A percentile compares a stretch with the other conserved stretches of the same genome.
Conservation (phyloP, 2,888 invertebrate species). For the Celastrina argiolus region DNA sequence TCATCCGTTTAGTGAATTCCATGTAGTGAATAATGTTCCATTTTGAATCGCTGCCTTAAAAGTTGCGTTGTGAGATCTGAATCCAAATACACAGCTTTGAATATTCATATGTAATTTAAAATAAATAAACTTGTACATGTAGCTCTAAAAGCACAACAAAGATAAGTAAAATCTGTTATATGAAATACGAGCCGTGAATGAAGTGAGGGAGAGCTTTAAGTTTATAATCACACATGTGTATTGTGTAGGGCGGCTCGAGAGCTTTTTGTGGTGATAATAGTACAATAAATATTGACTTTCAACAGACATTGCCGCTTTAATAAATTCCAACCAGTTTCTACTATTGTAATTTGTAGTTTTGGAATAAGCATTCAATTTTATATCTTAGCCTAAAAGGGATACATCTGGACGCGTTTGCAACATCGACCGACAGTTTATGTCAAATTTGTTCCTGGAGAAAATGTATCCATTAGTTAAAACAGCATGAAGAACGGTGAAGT, state of each 20-base stretch:
- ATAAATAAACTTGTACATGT: neutral
- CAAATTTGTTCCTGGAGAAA: too few relatives aligned
- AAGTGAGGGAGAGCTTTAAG: conserved; percentile 31
- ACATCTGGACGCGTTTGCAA: too few relatives aligned
- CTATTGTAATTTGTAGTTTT: neutral
- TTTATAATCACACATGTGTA: conserved; percentile 39
- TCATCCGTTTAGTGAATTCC: too few relatives aligned
- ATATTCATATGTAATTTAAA: conserved; percentile 2
- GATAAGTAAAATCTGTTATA: conserved; percentile 14
- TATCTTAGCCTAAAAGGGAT: neutral
- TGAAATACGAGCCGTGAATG: conserved; percentile 19
- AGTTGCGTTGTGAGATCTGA: too few relatives aligned
- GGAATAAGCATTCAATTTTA: neutral
- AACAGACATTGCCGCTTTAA: conserved; percentile 21
- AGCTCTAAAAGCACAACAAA: conserved; percentile 17
- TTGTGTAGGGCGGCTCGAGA: conserved; percentile 35
- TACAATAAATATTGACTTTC: conserved; percentile 37
- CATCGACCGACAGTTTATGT: too few relatives aligned
- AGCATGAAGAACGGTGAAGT: too few relatives aligned
- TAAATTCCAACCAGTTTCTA: conserved; percentile 4
- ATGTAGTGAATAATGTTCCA: too few relatives aligned
- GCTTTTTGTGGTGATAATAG: conserved; percentile 42
- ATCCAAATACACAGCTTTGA: conserved; percentile 1
- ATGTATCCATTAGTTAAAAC: too few relatives aligned
- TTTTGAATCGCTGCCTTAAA: too few relatives aligned